These are phyloP conservation scores for Benitochromis conjunctus DNA, from an alignment of 2,113 vertebrate species.

Conservation along the genomic window DNA sequence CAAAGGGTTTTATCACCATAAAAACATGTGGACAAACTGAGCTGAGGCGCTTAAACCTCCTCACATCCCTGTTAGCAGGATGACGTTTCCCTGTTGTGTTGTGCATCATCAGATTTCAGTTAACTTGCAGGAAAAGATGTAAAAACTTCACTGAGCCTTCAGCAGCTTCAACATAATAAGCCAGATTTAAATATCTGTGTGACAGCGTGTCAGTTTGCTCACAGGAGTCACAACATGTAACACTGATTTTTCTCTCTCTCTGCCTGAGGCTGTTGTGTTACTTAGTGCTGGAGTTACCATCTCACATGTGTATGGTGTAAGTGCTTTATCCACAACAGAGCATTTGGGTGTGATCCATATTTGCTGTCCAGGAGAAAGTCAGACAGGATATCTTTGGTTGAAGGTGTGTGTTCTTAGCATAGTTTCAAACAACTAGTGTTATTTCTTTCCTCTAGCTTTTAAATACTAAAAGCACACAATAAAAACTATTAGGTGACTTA, in stretches of 20 bases:
- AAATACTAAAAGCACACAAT: neutral
- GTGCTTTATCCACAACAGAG: neutral
- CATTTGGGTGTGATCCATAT: neutral
- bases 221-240: neutral
- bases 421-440: neutral
- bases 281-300: neutral
- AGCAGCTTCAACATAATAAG: neutral
- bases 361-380: neutral
- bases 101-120: neutral
- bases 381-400: rapidly evolving
- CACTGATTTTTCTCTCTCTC: neutral
- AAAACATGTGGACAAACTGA: neutral
- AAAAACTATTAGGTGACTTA: neutral
- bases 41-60: neutral
- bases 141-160: rapidly evolving
- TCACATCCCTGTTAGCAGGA: neutral
- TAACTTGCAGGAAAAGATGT: neutral
- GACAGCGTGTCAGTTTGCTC: neutral
- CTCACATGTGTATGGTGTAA: rapidly evolving
- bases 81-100: neutral
- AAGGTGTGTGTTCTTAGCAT: neutral
- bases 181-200: neutral
- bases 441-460: neutral
- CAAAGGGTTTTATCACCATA: neutral
- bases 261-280: rapidly evolving